phyloP scores from a whole-genome alignment of 2,888 invertebrate genomes.

The Pandemis corylana region DNA sequence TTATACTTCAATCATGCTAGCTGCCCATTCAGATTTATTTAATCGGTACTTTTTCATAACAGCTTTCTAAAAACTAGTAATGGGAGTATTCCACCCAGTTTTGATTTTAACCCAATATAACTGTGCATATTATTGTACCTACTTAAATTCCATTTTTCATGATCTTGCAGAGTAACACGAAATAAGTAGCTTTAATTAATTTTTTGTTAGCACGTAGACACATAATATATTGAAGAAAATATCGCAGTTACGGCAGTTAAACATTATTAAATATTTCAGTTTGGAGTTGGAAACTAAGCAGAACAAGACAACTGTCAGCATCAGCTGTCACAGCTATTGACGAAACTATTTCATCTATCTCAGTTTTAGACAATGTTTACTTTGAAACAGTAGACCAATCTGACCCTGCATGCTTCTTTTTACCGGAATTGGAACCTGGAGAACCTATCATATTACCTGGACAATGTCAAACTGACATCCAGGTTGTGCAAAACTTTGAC shows the following conservation, averaged over 20 bases:
- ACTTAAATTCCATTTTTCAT: too few relatives aligned
- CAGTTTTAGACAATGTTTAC: slow-evolving; percentile 62
- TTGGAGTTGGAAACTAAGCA: slow-evolving; percentile 76
- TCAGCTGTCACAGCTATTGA: slow-evolving; percentile 55
- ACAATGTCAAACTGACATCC: slow-evolving; percentile 64
- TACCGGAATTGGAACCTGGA: slow-evolving; percentile 62
- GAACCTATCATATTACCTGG: slow-evolving; percentile 66
- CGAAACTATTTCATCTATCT: slow-evolving; percentile 51
- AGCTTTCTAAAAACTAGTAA: too few relatives aligned
- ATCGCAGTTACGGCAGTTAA: background rate
- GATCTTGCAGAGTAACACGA: too few relatives aligned
- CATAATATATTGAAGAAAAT: too few relatives aligned
- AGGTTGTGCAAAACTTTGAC: slow-evolving; percentile 62
- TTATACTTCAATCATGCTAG: too few relatives aligned
- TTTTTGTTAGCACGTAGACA: too few relatives aligned
- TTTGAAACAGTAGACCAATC: slow-evolving; percentile 65
- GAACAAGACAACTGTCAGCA: slow-evolving; percentile 53
- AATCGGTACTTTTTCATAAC: too few relatives aligned
- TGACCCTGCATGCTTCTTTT: slow-evolving; percentile 65
- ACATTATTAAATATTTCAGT: slow-evolving; percentile 56
- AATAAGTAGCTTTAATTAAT: too few relatives aligned
- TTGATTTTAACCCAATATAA: too few relatives aligned
- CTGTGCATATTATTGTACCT: too few relatives aligned
- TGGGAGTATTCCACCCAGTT: too few relatives aligned
- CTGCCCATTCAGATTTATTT: too few relatives aligned